phyloP scores from a whole-genome alignment of 2,888 invertebrate species.

The Drosophila fungiperda region DNA sequence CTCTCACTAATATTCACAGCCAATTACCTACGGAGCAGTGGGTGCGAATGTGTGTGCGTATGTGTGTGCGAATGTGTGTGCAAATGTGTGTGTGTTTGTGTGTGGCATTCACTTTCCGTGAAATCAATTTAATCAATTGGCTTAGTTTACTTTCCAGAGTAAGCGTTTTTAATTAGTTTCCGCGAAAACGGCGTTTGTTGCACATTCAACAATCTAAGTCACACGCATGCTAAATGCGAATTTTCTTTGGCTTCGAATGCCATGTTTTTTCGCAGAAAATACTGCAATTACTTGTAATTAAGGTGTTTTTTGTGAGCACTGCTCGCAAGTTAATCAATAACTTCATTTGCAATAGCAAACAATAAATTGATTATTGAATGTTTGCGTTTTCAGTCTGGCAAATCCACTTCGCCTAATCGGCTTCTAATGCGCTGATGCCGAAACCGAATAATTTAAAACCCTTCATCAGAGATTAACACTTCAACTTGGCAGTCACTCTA shows the following conservation, averaged over 20 bases:
- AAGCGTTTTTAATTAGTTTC: conserved; percentile 56
- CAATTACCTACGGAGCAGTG: conserved; percentile 18
- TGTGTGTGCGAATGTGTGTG: not conserved
- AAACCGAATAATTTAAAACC: conserved; percentile 58
- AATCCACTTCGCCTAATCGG: conserved; percentile 58
- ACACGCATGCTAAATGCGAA: conserved; percentile 2
- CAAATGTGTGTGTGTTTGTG: not conserved
- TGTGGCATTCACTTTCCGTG: conserved; percentile 40
- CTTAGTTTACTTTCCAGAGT: conserved; percentile 53
- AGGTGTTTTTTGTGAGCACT: conserved; percentile 26
- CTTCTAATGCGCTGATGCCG: conserved; percentile 30
- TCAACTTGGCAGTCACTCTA: not conserved
- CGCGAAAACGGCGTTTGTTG: conserved; percentile 43
- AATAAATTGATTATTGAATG: not conserved
- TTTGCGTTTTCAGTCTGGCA: conserved; percentile 53
- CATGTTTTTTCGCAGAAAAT: conserved; percentile 40
- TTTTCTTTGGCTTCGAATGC: conserved; percentile 36
- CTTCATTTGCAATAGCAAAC: conserved; percentile 19
- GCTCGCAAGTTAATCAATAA: conserved; percentile 27
- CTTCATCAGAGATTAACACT: conserved; percentile 26
- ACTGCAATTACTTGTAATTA: conserved; percentile 57
- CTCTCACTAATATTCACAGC: conserved; percentile 6
- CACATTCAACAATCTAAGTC: conserved; percentile 22
- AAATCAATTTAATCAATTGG: conserved; percentile 65
- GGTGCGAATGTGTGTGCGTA: not conserved